These are phyloP conservation scores for Dendroctonus ponderosae DNA, from an alignment of 1,140 invertebrate species.

Conservation along the genomic window DNA sequence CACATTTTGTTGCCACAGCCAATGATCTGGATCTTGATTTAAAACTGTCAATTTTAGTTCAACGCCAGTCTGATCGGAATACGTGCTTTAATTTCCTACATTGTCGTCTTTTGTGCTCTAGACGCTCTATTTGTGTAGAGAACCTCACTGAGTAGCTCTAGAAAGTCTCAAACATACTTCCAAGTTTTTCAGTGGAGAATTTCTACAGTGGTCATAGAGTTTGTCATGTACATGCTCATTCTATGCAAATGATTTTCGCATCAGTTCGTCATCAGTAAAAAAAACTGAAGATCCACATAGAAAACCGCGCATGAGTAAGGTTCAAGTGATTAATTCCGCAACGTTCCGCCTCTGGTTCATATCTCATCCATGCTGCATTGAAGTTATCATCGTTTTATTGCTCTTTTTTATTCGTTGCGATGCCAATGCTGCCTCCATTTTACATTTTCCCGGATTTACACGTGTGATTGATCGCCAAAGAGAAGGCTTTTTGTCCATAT, in stretches of 20 bases:
- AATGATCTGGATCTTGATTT: conserved; percentile 47
- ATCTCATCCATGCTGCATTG: conserved; percentile 27
- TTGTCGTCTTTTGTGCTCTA: too few relatives aligned
- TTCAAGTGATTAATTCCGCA: conserved; percentile 17
- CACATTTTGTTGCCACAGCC: conserved; percentile 38
- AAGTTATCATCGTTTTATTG: conserved; percentile 28
- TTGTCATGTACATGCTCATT: too few relatives aligned
- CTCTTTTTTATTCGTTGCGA: conserved; percentile 25
- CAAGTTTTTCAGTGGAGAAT: too few relatives aligned
- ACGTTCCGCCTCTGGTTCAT: conserved; percentile 19
- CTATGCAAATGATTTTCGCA: too few relatives aligned
- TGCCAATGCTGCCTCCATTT: conserved; percentile 26
- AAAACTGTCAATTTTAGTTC: conserved; percentile 41
- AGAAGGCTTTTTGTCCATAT: conserved; percentile 15
- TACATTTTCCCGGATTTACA: conserved; percentile 24
- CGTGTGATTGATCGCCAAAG: conserved; percentile 25
- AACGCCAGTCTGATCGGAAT: too few relatives aligned
- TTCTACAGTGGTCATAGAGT: too few relatives aligned
- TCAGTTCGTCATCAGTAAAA: too few relatives aligned
- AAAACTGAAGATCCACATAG: too few relatives aligned
- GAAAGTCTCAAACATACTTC: too few relatives aligned
- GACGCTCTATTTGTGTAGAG: too few relatives aligned
- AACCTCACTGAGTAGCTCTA: too few relatives aligned
- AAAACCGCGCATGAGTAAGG: conserved; percentile 8
- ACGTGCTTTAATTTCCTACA: too few relatives aligned